These are phyloP conservation scores for Pterostichus madidus DNA, from an alignment of 2,888 invertebrate genomes.

Conservation along the genomic window DNA sequence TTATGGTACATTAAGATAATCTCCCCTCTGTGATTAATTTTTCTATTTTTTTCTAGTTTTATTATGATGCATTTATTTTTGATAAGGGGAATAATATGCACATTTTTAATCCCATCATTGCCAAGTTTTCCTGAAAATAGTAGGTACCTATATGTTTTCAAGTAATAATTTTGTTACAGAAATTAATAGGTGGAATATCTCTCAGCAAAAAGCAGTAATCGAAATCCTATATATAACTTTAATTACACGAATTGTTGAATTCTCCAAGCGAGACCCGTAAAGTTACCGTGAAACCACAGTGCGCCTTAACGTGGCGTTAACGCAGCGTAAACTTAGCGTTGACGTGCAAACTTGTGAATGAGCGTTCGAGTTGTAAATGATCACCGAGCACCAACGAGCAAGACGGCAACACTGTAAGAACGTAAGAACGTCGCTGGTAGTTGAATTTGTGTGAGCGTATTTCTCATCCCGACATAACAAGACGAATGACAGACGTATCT, in stretches of 20 bases:
- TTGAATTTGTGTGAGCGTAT: slow-evolving; percentile 41
- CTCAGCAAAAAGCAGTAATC: too few species aligned
- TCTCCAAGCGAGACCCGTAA: background rate
- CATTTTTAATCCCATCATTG: too few species aligned
- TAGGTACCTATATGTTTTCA: too few species aligned
- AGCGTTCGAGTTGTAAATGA: slow-evolving; percentile 33
- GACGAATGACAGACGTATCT: slow-evolving; percentile 62
- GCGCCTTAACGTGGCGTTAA: slow-evolving; percentile 14
- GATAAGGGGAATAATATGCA: too few species aligned
- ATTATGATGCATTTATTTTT: too few species aligned
- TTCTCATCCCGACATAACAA: slow-evolving; percentile 58
- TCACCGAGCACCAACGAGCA: background rate
- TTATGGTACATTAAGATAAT: too few species aligned
- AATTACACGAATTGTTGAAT: slow-evolving; percentile 8
- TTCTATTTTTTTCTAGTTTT: too few species aligned
- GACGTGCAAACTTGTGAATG: slow-evolving; percentile 53
- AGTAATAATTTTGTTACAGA: too few species aligned
- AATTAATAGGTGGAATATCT: too few species aligned
- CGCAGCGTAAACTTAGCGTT: slow-evolving; percentile 26
- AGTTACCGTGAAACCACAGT: slow-evolving; percentile 5
- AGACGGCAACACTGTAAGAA: background rate
- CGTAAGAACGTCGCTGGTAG: background rate
- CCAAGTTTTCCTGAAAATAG: too few species aligned
- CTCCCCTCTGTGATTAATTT: too few species aligned
- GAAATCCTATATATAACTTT: too few species aligned